phyloP scores from a whole-genome alignment of 2,113 vertebrate genomes.

The Lichenostomus cassidix region DNA sequence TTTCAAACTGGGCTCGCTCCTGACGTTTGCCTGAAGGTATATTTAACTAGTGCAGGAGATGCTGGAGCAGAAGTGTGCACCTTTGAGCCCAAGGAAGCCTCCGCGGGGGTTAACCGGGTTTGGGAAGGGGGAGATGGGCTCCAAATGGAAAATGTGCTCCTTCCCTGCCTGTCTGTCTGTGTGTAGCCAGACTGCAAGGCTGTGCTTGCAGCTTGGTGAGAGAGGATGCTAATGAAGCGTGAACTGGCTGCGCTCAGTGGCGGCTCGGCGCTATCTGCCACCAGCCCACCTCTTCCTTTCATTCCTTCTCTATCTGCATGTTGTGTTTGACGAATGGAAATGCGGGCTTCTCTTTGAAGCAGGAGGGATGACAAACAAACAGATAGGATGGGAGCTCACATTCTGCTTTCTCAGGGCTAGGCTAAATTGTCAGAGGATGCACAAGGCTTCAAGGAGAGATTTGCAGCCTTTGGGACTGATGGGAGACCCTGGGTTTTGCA shows the following conservation, averaged over 20 bases:
- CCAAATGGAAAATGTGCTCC: neutral
- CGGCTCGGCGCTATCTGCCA: conserved; percentile 57
- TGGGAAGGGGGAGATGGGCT: neutral
- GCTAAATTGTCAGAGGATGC: neutral
- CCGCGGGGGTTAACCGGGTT: neutral
- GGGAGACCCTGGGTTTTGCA: neutral
- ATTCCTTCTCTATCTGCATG: neutral
- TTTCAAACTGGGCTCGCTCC: neutral
- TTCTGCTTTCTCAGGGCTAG: neutral
- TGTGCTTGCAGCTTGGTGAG: conserved; percentile 45
- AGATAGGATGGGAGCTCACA: neutral
- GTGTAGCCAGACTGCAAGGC: conserved; percentile 44
- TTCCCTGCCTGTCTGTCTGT: neutral
- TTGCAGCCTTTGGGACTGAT: neutral
- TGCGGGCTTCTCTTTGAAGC: conserved; percentile 51
- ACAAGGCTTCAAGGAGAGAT: neutral
- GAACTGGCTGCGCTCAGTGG: conserved; percentile 52
- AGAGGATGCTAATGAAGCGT: conserved; percentile 62
- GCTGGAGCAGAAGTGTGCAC: neutral
- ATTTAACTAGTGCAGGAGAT: neutral
- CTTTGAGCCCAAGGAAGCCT: neutral
- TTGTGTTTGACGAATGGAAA: conserved; percentile 60
- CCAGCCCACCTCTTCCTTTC: conserved; percentile 60
- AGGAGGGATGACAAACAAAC: conserved; percentile 7
- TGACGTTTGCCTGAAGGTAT: conserved; percentile 30